Conservation (phyloP, 2,113 vertebrate species). For the Steatornis caripensis region DNA sequence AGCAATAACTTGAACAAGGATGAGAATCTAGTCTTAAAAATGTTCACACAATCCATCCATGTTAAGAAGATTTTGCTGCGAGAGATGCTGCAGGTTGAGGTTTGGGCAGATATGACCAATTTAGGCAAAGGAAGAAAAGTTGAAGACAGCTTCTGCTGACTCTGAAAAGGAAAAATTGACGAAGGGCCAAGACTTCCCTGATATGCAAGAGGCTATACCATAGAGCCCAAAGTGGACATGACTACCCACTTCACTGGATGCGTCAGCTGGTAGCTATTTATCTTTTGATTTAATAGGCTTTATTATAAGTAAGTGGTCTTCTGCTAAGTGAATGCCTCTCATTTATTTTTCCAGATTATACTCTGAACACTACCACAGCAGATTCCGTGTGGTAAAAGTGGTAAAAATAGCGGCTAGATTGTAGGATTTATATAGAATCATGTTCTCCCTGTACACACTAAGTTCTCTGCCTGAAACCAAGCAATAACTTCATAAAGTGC, state of each 20-base stretch:
- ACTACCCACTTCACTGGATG: background rate
- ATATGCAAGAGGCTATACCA: background rate
- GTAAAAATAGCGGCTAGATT: background rate
- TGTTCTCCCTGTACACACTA: background rate
- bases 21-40: background rate
- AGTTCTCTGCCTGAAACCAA: background rate
- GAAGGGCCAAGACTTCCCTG: background rate
- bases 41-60: background rate
- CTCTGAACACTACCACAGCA: background rate
- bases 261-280: background rate
- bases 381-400: background rate
- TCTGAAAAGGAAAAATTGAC: background rate
- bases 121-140: conserved; percentile 19
- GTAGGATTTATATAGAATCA: background rate
- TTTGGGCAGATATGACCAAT: conserved; percentile 24
- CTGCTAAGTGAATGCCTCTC: background rate
- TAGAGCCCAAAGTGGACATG: background rate
- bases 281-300: background rate
- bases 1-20: background rate
- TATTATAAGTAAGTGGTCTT: background rate
- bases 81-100: background rate
- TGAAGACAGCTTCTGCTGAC: background rate
- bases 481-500: background rate
- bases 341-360: conserved; percentile 8
- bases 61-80: background rate